Evolutionary conservation across 2,888 invertebrate genomes (phyloP).

Genomic region (Thymelicus sylvestris): DNA sequence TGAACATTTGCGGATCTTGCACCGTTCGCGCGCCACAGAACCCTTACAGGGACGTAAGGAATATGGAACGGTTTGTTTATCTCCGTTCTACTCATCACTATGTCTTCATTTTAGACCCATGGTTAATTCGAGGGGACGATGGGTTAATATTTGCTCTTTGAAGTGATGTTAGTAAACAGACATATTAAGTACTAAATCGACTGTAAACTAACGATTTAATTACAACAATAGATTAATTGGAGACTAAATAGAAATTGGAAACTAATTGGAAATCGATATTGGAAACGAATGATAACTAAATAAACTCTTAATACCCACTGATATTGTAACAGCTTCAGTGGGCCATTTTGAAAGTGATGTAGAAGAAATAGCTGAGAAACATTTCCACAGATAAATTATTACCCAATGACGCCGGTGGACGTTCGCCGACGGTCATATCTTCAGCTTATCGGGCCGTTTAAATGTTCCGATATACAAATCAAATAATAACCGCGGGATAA

Average conservation of each 20-base stretch:
- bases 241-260: too few species aligned
- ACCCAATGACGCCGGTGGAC: slow-evolving; percentile 14
- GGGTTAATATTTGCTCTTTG: slow-evolving; percentile 21
- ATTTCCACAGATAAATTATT: slow-evolving; percentile 26
- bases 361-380: slow-evolving; percentile 17
- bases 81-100: slow-evolving; percentile 29
- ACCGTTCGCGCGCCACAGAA: slow-evolving; percentile 29
- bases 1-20: slow-evolving; percentile 64
- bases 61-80: slow-evolving; percentile 36
- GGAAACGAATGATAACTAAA: too few species aligned
- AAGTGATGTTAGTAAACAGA: slow-evolving; percentile 11
- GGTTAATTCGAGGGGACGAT: slow-evolving; percentile 31
- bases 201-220: background rate
- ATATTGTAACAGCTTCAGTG: background rate
- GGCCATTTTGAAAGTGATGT: slow-evolving; percentile 1
- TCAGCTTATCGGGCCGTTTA: slow-evolving; percentile 23
- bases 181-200: background rate
- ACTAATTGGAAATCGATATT: too few species aligned
- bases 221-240: background rate
- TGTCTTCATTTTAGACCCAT: slow-evolving; percentile 31
- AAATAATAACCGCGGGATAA: slow-evolving; percentile 36
- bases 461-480: slow-evolving; percentile 34
- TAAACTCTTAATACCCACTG: too few species aligned
- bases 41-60: slow-evolving; percentile 36
- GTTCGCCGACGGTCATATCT: slow-evolving; percentile 28